A percentile compares a stretch with the other conserved stretches of the same genome.
Evolutionary conservation across 2,113 vertebrate species (phyloP).

Genomic region (Gymnarchus niloticus): DNA sequence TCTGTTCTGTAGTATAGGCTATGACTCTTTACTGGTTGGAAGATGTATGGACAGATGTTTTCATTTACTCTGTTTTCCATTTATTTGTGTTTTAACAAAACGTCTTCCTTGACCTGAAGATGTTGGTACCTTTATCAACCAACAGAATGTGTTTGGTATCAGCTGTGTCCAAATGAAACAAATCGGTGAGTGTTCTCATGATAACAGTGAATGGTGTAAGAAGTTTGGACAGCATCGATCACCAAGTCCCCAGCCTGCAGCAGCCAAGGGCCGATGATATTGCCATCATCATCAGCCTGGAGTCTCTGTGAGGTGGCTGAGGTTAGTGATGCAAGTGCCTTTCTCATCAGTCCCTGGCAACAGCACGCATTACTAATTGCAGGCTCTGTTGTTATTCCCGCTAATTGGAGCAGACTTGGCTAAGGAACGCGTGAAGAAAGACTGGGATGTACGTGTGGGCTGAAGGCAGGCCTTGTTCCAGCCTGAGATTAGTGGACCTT

Average conservation of each 20-base stretch:
- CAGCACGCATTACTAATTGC: slow-evolving; percentile 25
- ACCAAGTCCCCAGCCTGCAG: no score
- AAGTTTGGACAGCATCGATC: neutral
- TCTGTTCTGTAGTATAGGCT: neutral
- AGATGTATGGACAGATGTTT: neutral
- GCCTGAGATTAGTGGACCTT: neutral
- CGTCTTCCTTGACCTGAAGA: neutral
- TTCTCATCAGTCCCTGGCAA: slow-evolving; percentile 14
- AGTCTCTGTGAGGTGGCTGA: neutral
- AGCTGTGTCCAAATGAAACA: neutral
- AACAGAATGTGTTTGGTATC: neutral
- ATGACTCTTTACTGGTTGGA: neutral
- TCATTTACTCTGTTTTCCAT: neutral
- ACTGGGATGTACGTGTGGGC: neutral
- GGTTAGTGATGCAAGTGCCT: neutral
- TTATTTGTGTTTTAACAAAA: neutral
- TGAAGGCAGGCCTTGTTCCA: neutral
- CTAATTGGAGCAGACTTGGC: slow-evolving; percentile 37
- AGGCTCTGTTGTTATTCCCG: slow-evolving; percentile 29
- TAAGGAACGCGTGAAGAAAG: slow-evolving; percentile 21
- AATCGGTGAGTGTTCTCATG: neutral
- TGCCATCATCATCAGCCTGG: neutral
- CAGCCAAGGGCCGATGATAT: neutral
- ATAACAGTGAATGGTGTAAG: neutral
- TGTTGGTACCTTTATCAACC: neutral